Evolutionary conservation across 1,140 invertebrate species (phyloP), one percentile per base, ranked within the genome.

Genomic region (Orchesella cincta): DNA sequence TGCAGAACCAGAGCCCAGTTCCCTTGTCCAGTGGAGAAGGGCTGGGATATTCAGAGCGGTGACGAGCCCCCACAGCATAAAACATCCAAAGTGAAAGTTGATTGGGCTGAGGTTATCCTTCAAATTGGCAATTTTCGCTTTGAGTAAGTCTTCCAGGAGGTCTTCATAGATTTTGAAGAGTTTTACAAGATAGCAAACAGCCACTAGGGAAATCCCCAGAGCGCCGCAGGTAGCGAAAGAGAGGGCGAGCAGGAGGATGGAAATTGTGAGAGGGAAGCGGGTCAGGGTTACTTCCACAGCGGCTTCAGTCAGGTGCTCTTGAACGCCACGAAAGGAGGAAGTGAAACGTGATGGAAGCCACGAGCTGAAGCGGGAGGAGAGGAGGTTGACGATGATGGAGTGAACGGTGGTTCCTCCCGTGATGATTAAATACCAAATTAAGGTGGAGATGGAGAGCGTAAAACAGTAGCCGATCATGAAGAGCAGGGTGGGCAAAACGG

Each of bases 131-230:
- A 78, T 78, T 73, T 75, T 75, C 31, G 76, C 75, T 20, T 75
- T 70, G 2, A 76, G 16, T 26, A 81, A 51, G 35, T 81, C 78
- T 31, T 80, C 76, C n/a, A 81, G 34, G 23, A 78, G 35, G 20
- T 81, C 80, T 54, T 81, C 78, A 26, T 81, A 81, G 36, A 78
- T 78, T 62, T 81, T 81, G 54, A 81, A 81, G 14, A 81, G 26
- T 77, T 81, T 39, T 0, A 77, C 34, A 36, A 81, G 31, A 31
- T 77, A 70, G 0, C 80, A 67, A 26, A 73, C 77, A 16, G 62
- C 70, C 18, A 34, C 75, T 28, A 82, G 52, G 2, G 31, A 3
- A 12, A 67, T 29, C n/a, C 75, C 77, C 16, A 82, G 52, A 20
- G 57, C 73, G 16, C 81, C 81, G 20, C 76, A 82, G 20, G 81